Evolutionary conservation across 2,113 vertebrate species (phyloP).

Genomic region (Otus sunia): DNA sequence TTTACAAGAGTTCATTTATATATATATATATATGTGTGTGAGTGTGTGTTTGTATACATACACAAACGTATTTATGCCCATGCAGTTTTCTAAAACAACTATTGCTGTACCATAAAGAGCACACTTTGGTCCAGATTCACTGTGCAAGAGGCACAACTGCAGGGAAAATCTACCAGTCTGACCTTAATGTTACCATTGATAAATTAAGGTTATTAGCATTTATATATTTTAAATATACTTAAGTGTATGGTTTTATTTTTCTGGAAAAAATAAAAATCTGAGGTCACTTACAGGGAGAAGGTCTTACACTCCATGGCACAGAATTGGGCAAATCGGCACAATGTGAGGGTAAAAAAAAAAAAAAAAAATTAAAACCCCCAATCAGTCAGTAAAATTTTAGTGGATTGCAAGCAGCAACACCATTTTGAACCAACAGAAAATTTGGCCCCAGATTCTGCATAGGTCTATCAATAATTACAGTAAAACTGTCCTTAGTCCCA

Average conservation of each 20-base stretch:
- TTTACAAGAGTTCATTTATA: neutral
- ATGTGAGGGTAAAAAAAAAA: too few species aligned
- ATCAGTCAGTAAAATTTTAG: neutral
- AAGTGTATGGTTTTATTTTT: neutral
- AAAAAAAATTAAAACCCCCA: neutral
- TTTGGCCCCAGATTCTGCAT: neutral
- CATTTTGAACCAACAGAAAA: neutral
- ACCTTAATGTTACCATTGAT: neutral
- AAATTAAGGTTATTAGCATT: neutral
- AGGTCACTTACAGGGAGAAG: neutral
- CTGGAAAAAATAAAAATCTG: neutral
- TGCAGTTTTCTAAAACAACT: neutral
- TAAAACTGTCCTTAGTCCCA: neutral
- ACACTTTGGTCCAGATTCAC: neutral
- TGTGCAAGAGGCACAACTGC: neutral
- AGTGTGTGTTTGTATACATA: neutral
- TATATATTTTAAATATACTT: neutral
- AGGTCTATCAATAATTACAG: neutral
- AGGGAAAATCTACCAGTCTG: neutral
- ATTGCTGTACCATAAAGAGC: neutral
- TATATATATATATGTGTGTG: accelerated
- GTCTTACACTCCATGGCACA: neutral
- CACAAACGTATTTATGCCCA: neutral
- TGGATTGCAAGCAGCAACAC: neutral
- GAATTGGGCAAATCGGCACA: neutral